These are phyloP conservation scores for Sipha flava DNA, from an alignment of 1,140 invertebrate species.

Conservation along the genomic window DNA sequence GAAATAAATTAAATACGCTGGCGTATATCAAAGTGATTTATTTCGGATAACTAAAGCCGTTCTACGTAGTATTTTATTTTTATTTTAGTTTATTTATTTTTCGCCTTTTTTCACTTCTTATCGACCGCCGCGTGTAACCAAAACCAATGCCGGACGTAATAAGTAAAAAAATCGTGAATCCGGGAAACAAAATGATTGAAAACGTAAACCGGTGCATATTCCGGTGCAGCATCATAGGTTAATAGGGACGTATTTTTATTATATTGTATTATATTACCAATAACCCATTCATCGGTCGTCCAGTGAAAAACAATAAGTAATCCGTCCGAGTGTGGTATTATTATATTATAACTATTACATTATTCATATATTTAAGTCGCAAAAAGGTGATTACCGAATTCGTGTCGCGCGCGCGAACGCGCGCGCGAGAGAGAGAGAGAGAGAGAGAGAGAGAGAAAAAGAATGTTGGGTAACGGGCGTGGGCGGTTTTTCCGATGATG, in stretches of 20 bases:
- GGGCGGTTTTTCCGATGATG: no score
- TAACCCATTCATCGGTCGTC: background rate
- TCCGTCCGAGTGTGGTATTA: no score
- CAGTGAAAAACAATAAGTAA: background rate
- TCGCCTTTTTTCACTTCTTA: background rate
- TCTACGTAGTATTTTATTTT: constrained; percentile 11
- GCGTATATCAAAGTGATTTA: constrained; percentile 31
- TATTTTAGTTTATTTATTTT: background rate
- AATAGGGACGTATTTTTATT: no score
- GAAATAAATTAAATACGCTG: constrained; percentile 31
- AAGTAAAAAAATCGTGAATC: background rate
- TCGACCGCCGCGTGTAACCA: background rate
- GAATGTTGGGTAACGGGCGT: no score
- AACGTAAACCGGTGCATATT: background rate
- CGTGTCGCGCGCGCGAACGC: no score
- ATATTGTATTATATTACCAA: no score
- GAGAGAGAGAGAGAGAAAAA: no score
- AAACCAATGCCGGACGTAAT: background rate
- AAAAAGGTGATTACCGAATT: background rate
- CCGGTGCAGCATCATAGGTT: background rate
- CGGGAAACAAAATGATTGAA: background rate
- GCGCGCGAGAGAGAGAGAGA: no score
- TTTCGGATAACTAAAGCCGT: constrained; percentile 24
- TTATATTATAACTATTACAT: no score
- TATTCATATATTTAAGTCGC: no score